Evolutionary conservation across 2,888 invertebrate genomes (phyloP).

Genomic region (Andricus curvator): DNA sequence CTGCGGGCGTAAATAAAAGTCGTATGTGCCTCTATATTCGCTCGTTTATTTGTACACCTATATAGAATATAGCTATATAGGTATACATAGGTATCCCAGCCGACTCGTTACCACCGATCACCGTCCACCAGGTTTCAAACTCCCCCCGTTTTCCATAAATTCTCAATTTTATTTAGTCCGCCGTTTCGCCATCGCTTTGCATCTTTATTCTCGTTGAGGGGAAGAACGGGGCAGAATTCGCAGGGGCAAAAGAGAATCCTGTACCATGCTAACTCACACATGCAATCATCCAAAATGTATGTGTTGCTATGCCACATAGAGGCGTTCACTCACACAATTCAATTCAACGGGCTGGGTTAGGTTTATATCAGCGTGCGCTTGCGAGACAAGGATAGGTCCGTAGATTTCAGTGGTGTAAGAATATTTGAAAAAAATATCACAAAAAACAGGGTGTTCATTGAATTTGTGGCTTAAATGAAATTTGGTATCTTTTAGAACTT

Average conservation of each 20-base stretch:
- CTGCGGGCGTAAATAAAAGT: constrained; percentile 36
- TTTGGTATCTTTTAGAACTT: too few relatives aligned
- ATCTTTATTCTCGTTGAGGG: constrained; percentile 35
- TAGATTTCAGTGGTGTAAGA: background rate
- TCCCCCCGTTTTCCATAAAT: constrained; percentile 74
- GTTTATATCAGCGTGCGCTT: background rate
- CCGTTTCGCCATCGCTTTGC: constrained; percentile 47
- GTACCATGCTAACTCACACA: constrained; percentile 9
- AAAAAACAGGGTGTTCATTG: too few relatives aligned
- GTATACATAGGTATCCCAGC: constrained; percentile 39
- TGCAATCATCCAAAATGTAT: background rate
- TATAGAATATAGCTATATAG: background rate
- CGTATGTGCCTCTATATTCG: constrained; percentile 24
- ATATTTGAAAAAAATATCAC: background rate
- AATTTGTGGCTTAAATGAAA: too few relatives aligned
- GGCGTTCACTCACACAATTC: background rate
- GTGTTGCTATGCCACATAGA: constrained; percentile 16
- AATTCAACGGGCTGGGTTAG: background rate
- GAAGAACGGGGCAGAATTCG: background rate
- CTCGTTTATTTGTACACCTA: constrained; percentile 20
- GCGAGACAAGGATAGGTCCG: background rate
- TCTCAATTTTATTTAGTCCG: constrained; percentile 74
- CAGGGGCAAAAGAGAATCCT: constrained; percentile 19
- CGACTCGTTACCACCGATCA: constrained; percentile 50
- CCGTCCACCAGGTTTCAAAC: constrained; percentile 47